A percentile compares a stretch with the other conserved stretches of the same genome.
These are phyloP conservation scores for Propithecus perrieri DNA, from an alignment of 2,797 vertebrate genomes.

Conservation along the genomic window DNA sequence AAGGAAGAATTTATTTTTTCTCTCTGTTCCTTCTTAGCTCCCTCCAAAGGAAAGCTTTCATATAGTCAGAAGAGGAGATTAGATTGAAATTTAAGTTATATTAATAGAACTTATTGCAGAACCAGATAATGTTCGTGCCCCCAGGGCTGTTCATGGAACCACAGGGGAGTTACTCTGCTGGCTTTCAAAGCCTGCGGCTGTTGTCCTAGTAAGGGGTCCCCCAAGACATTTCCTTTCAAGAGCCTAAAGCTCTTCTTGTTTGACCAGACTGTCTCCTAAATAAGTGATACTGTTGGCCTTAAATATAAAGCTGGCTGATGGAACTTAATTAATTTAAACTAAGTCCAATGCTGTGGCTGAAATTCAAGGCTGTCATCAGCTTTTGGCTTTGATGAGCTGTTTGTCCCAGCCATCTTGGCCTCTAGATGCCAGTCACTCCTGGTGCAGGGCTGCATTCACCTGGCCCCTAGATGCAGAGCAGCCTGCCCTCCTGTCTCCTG, in stretches of 20 bases:
- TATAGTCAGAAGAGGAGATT: not conserved
- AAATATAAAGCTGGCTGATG: not conserved
- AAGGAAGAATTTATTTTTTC: not conserved
- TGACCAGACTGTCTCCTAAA: not conserved
- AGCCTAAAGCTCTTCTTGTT: not conserved
- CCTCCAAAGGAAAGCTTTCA: not conserved
- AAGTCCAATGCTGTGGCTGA: not conserved
- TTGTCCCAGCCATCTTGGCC: not conserved
- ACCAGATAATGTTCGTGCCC: not conserved
- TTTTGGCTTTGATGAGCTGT: not conserved
- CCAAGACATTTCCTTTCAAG: not conserved
- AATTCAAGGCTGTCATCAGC: not conserved
- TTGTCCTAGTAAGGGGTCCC: not conserved
- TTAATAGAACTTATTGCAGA: not conserved
- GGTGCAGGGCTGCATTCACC: too few relatives aligned
- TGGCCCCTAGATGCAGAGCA: not conserved
- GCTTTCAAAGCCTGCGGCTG: not conserved
- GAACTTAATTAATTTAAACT: not conserved
- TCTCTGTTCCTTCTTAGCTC: not conserved
- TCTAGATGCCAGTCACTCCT: not conserved
- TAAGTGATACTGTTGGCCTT: not conserved
- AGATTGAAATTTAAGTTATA: not conserved
- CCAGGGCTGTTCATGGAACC: fast-evolving
- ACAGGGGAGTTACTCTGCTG: not conserved
- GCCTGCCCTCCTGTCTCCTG: not conserved